These are phyloP conservation scores for Rousettus madagascariensis DNA, from an alignment of 2,797 vertebrate species.

Conservation along the genomic window DNA sequence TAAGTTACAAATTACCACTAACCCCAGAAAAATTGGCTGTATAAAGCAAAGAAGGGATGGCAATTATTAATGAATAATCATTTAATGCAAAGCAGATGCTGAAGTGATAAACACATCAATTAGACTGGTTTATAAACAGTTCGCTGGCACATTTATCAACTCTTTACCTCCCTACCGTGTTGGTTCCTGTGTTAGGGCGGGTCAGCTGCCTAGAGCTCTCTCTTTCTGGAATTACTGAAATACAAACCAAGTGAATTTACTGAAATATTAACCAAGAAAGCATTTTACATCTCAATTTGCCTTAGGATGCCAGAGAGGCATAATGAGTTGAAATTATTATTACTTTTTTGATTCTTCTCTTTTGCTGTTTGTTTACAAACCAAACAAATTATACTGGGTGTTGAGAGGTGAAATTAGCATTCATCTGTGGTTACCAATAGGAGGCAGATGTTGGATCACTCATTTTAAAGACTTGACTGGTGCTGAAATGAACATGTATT, in stretches of 20 bases:
- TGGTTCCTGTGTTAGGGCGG: background rate
- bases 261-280: constrained; percentile 20
- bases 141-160: constrained; percentile 36
- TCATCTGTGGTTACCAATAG: constrained; percentile 61
- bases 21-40: constrained; percentile 20
- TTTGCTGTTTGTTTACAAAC: constrained; percentile 64
- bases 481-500: constrained; percentile 62
- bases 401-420: constrained; percentile 67
- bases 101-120: constrained; percentile 66
- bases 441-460: constrained; percentile 52
- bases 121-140: constrained; percentile 49
- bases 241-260: constrained; percentile 1
- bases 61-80: constrained; percentile 68
- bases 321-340: constrained; percentile 63
- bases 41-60: constrained; percentile 29
- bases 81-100: constrained; percentile 59
- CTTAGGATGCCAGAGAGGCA: constrained; percentile 48
- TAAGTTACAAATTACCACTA: background rate
- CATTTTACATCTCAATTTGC: constrained; percentile 45
- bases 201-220: background rate
- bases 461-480: constrained; percentile 65
- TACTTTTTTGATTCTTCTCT: constrained; percentile 43
- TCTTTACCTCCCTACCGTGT: background rate
- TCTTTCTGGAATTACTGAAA: constrained; percentile 23
- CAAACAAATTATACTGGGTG: constrained; percentile 54